Evolutionary conservation across 2,888 invertebrate species (phyloP).

Genomic region (Eupeodes latifasciatus): DNA sequence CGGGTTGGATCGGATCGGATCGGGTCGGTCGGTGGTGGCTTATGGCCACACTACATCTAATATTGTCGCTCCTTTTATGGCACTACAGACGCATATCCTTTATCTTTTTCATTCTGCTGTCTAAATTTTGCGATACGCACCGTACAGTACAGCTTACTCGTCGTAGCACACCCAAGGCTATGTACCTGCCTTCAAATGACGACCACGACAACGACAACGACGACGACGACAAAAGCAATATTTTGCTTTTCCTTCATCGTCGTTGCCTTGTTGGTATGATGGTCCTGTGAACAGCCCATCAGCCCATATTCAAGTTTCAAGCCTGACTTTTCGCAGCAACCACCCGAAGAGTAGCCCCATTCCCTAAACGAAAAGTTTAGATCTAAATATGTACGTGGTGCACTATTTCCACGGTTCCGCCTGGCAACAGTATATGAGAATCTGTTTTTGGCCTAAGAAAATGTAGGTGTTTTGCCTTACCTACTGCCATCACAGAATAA

Average conservation of each 20-base stretch:
- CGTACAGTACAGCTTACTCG: conserved; percentile 1
- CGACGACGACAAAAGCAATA: conserved; percentile 17
- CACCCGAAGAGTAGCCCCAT: conserved; percentile 21
- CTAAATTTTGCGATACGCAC: conserved; percentile 70
- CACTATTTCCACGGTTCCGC: conserved; percentile 69
- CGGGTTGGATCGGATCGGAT: too few relatives aligned
- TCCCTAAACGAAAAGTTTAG: conserved; percentile 2
- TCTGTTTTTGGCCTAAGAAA: conserved; percentile 47
- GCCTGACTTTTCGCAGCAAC: conserved; percentile 64
- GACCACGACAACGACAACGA: conserved; percentile 5
- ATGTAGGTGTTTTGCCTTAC: conserved; percentile 58
- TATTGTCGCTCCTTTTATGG: conserved; percentile 68
- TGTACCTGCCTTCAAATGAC: conserved; percentile 42
- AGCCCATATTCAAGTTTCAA: conserved; percentile 63
- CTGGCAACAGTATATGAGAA: conserved; percentile 60
- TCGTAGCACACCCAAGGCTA: conserved; percentile 50
- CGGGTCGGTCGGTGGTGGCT: background rate
- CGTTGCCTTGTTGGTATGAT: conserved; percentile 1
- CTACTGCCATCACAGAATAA: conserved; percentile 35
- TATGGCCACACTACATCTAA: conserved; percentile 49
- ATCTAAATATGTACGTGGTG: conserved; percentile 52
- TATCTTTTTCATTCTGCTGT: conserved; percentile 69
- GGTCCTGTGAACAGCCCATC: conserved; percentile 41
- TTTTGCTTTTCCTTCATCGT: conserved; percentile 41
- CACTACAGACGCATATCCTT: conserved; percentile 71